Evolutionary conservation across 2,797 vertebrate genomes (phyloP), one percentile per base, ranked within the genome.

Genomic region (Ispidina picta): DNA sequence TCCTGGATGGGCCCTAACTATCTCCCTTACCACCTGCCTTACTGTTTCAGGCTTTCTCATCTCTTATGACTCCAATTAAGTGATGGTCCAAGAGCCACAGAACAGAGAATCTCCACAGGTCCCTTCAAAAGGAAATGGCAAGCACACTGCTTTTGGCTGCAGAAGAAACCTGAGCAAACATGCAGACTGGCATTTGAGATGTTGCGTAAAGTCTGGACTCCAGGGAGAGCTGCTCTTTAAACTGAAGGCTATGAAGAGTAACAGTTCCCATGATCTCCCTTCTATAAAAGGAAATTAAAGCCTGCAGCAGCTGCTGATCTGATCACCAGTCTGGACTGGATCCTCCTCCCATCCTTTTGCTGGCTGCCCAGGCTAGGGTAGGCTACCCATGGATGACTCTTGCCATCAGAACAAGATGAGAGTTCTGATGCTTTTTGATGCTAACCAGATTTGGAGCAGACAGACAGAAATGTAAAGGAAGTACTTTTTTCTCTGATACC

Each of bases 201-300:
- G 35, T 71, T 51, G 25, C 2, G 1, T 25, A 35, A 58, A 2
- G 0, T 28, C 31, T 68, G 29, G 28, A 76, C 86, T 79, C 79
- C 6, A 3, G 66, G 80, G 80, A 91, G 37, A 5, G 70, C 48
- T n/a, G 46, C 12, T 70, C 66, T 80, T 78, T 83, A 84, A 59
- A 37, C 51, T 11, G 5, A 55, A 85, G 73, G 70, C 81, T 22
- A 6, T 48, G 31, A 54, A 69, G 58, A 74, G 43, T 72, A 49
- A 20, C 15, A 11, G 54, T 94, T 96, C 95, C 85, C 95, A 95
- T 31, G 23, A 70, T 76, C 72, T 87, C 48, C 70, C 18, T 87
- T 85, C 95, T 95, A 89, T 94, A 95, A 93, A 95, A 92, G 81
- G 94, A 79, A 90, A 90, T 66, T n/a, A 55, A 93, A 78, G 62